phyloP scores from a whole-genome alignment of 92 coral and sea anemone genomes.

The Chrysogorgia sp. region DNA sequence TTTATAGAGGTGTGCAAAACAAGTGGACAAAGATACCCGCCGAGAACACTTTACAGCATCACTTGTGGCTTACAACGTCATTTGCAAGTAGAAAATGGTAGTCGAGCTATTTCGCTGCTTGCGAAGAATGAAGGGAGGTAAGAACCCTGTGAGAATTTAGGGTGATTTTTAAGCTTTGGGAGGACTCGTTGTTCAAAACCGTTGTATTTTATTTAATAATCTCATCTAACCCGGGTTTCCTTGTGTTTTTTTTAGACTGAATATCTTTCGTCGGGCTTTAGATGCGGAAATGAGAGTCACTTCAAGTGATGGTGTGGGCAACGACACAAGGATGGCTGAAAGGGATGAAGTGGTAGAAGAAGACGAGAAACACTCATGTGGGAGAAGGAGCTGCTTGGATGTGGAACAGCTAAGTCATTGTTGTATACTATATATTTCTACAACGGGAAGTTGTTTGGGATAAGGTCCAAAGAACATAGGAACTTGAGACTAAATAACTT shows the following conservation, averaged over 20 bases:
- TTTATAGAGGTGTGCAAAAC: too few relatives aligned
- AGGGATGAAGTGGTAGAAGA: background rate
- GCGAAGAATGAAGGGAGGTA: too few relatives aligned
- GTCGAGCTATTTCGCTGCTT: too few relatives aligned
- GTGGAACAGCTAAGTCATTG: conserved; percentile 20
- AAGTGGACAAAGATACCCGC: too few relatives aligned
- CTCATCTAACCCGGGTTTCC: too few relatives aligned
- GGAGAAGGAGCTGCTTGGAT: background rate
- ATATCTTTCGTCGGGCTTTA: background rate
- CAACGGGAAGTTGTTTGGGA: conserved; percentile 11
- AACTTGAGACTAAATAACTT: background rate
- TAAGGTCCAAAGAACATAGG: conserved; percentile 5
- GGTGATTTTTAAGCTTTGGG: too few relatives aligned
- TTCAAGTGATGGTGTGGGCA: background rate
- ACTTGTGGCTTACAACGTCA: too few relatives aligned
- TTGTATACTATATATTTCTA: background rate
- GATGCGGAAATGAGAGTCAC: conserved; percentile 9
- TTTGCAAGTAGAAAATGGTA: too few relatives aligned
- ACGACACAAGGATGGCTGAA: conserved; percentile 6
- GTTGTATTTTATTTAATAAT: too few relatives aligned
- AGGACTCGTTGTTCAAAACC: too few relatives aligned
- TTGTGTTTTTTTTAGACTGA: background rate
- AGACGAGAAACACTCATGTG: background rate
- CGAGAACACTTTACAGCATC: too few relatives aligned
- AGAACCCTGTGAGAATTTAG: too few relatives aligned